These are phyloP conservation scores for Ciona savignyi DNA, from an alignment of 23 tunicate species.

Conservation along the genomic window DNA sequence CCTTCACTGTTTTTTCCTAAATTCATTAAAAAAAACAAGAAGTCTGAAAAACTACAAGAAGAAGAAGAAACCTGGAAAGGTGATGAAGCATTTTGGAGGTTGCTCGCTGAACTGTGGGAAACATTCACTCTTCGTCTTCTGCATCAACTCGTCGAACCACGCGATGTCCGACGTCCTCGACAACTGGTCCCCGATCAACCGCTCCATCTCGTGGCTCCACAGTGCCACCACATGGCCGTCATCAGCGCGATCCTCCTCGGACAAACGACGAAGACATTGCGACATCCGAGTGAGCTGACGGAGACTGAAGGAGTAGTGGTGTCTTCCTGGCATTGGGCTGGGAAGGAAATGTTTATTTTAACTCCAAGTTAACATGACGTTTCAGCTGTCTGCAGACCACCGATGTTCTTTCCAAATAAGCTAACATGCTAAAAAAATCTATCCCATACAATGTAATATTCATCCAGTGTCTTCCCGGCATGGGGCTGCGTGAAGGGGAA, in stretches of 20 bases:
- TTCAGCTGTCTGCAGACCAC: too few relatives aligned
- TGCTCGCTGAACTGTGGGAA: slow-evolving; percentile 13
- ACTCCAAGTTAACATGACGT: too few relatives aligned
- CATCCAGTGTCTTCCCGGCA: slow-evolving; percentile 11
- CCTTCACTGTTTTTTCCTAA: too few relatives aligned
- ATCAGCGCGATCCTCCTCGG: slow-evolving; percentile 59
- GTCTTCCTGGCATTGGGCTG: slow-evolving; percentile 88
- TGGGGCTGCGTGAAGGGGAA: slow-evolving; percentile 42
- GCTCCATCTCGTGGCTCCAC: slow-evolving; percentile 90
- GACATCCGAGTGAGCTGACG: slow-evolving; percentile 83
- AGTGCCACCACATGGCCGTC: slow-evolving; percentile 64
- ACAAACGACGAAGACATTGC: slow-evolving; percentile 72
- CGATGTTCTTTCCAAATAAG: too few relatives aligned
- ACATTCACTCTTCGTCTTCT: slow-evolving; percentile 24
- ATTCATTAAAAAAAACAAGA: too few relatives aligned
- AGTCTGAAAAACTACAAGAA: too few relatives aligned
- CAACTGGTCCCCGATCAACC: slow-evolving; percentile 70
- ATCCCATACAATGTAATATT: too few relatives aligned
- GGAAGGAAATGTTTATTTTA: too few relatives aligned
- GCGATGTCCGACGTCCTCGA: slow-evolving; percentile 63
- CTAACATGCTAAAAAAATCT: too few relatives aligned
- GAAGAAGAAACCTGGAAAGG: slow-evolving; percentile 77
- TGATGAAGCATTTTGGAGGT: slow-evolving; percentile 37
- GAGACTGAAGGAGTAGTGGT: slow-evolving; percentile 75
- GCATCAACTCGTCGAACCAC: slow-evolving; percentile 63